Conservation (phyloP, 2,888 invertebrate species). For the Arrhopalites spinosus region DNA sequence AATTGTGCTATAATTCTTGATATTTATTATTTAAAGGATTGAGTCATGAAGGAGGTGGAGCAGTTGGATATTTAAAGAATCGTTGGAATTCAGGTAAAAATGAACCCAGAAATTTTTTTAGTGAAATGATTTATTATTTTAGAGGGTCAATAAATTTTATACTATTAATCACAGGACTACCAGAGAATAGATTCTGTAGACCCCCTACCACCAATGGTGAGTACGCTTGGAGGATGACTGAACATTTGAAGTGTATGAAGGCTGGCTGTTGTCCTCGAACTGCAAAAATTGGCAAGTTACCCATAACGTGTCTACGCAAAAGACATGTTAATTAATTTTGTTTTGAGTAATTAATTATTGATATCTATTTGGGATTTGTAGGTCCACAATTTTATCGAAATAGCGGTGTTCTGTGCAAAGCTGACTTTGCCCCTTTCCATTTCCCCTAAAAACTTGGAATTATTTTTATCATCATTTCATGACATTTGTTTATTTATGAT, state of each 20-base stretch:
- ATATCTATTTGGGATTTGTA: neutral
- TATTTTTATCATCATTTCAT: neutral
- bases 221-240: slow-evolving; percentile 51
- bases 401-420: slow-evolving; percentile 42
- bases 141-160: neutral
- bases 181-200: slow-evolving; percentile 47
- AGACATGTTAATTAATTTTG: neutral
- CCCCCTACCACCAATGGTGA: slow-evolving; percentile 54
- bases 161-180: slow-evolving; percentile 25
- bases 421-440: slow-evolving; percentile 53
- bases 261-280: slow-evolving; percentile 37
- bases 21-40: slow-evolving; percentile 29
- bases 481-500: neutral
- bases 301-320: neutral
- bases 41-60: slow-evolving; percentile 50
- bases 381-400: slow-evolving; percentile 51
- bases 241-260: slow-evolving; percentile 37
- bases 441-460: slow-evolving; percentile 31
- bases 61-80: slow-evolving; percentile 44
- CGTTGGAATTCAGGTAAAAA: slow-evolving; percentile 46
- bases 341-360: neutral
- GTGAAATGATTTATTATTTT: neutral
- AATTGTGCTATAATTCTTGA: too few species aligned
- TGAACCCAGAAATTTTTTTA: neutral
- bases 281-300: slow-evolving; percentile 37